Percentiles rank a stretch among this genome's conserved stretches.
phyloP scores from a whole-genome alignment of 2,888 invertebrate genomes.

The Eumerus sabulonum region DNA sequence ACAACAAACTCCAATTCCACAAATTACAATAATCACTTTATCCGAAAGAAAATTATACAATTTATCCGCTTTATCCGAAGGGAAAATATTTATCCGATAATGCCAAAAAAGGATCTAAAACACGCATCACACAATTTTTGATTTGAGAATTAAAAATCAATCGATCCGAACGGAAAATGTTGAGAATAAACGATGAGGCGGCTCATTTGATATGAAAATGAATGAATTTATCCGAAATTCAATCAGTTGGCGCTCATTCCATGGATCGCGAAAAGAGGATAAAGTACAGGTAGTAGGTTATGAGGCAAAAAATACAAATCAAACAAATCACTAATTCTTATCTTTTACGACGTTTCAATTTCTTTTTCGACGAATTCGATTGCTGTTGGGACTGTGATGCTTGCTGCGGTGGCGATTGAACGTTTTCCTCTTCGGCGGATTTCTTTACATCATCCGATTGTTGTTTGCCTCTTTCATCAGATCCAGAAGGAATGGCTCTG shows the following conservation, averaged over 20 bases:
- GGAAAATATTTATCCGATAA: constrained; percentile 14
- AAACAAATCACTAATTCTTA: constrained; percentile 80
- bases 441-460: constrained; percentile 34
- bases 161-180: constrained; percentile 46
- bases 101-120: background rate
- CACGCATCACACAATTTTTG: constrained; percentile 55
- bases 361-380: constrained; percentile 76
- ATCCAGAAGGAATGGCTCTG: background rate
- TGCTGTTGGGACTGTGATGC: constrained; percentile 37
- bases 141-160: constrained; percentile 1
- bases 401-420: constrained; percentile 32
- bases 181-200: background rate
- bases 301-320: constrained; percentile 78
- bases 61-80: constrained; percentile 29
- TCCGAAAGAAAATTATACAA: background rate
- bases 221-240: background rate
- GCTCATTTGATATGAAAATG: no score
- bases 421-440: constrained; percentile 43
- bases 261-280: constrained; percentile 70
- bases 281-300: constrained; percentile 77
- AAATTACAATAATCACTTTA: no score
- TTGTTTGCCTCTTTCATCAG: constrained; percentile 9
- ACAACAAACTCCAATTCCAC: no score
- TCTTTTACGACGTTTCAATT: constrained; percentile 79
- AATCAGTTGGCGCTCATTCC: constrained; percentile 42